Conservation (phyloP, 2,888 invertebrate species). For the Lissonota sp. region DNA sequence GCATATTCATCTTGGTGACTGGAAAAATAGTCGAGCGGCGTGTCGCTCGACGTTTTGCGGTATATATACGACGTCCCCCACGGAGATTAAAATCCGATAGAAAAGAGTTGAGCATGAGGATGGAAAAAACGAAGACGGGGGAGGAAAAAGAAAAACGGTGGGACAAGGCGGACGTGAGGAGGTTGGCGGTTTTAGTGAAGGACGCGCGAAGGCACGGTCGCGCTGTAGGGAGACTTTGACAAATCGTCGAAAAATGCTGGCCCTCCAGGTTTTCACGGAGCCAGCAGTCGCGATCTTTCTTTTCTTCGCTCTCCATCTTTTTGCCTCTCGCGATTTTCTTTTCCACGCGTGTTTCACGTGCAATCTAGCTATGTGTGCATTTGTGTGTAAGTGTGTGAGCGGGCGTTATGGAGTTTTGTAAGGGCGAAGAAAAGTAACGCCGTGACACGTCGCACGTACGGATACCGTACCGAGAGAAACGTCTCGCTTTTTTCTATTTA, state of each 20-base stretch:
- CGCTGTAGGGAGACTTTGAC: conserved; percentile 76
- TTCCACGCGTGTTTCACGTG: conserved; percentile 31
- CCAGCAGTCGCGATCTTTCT: conserved; percentile 11
- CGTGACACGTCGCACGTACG: conserved; percentile 47
- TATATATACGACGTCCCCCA: conserved; percentile 73
- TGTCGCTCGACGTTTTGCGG: conserved; percentile 64
- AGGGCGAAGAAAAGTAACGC: conserved; percentile 41
- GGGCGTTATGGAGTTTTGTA: not conserved
- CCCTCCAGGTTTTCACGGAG: conserved; percentile 26
- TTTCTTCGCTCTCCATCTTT: not conserved
- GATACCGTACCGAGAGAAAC: conserved; percentile 54
- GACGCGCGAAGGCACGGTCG: conserved; percentile 46
- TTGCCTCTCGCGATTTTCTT: conserved; percentile 7
- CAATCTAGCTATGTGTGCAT: conserved; percentile 9
- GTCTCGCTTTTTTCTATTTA: conserved; percentile 37
- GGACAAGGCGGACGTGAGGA: conserved; percentile 27
- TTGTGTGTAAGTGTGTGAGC: conserved; percentile 14
- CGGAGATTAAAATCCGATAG: conserved; percentile 81
- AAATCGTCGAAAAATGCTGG: conserved; percentile 77
- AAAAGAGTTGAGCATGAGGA: conserved; percentile 64
- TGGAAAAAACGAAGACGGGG: conserved; percentile 4
- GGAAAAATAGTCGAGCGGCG: conserved; percentile 19
- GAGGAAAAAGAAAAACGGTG: conserved; percentile 36
- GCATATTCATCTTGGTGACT: not conserved
- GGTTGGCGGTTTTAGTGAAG: conserved; percentile 42